A percentile compares a stretch with the other conserved stretches of the same genome.
Evolutionary conservation across 2,797 vertebrate genomes (phyloP).

Genomic region (Philypnodon macrostomus): DNA sequence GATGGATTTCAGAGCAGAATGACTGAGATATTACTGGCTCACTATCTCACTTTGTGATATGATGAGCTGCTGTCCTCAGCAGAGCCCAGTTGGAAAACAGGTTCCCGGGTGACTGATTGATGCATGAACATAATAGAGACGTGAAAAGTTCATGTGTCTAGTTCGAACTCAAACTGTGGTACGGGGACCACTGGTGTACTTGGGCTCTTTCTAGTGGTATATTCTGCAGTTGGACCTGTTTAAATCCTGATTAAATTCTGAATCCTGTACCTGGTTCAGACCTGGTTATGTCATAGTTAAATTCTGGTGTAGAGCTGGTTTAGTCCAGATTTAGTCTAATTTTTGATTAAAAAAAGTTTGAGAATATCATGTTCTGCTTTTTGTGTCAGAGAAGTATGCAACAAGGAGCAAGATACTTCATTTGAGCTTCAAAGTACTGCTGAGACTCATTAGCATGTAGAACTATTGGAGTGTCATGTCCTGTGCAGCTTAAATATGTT

Average conservation of each 20-base stretch:
- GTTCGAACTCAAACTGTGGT: too few species aligned
- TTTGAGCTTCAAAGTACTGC: conserved; percentile 13
- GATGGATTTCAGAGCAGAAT: too few species aligned
- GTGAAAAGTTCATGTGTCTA: conserved; percentile 52
- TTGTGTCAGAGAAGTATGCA: conserved; percentile 17
- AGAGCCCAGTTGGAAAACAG: conserved; percentile 10
- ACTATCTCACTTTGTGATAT: conserved; percentile 25
- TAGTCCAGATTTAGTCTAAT: too few species aligned
- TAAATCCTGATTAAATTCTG: too few species aligned
- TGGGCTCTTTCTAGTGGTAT: too few species aligned
- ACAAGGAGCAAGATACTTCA: conserved; percentile 26
- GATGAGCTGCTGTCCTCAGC: conserved; percentile 3
- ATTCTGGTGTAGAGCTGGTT: too few species aligned
- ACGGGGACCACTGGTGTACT: too few species aligned
- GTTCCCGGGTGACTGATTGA: conserved; percentile 34
- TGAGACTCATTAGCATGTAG: conserved; percentile 34
- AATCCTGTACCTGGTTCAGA: too few species aligned
- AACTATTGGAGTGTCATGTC: conserved; percentile 11
- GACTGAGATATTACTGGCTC: conserved; percentile 52
- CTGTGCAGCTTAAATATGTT: conserved; percentile 4
- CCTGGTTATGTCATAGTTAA: too few species aligned
- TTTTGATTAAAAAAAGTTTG: too few species aligned
- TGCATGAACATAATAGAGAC: conserved; percentile 46
- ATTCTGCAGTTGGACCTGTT: too few species aligned
- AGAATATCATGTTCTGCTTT: conserved; percentile 20